Evolutionary conservation across 2,888 invertebrate species (phyloP), one percentile per base, ranked within the genome.

Genomic region (Sisyra terminalis): DNA sequence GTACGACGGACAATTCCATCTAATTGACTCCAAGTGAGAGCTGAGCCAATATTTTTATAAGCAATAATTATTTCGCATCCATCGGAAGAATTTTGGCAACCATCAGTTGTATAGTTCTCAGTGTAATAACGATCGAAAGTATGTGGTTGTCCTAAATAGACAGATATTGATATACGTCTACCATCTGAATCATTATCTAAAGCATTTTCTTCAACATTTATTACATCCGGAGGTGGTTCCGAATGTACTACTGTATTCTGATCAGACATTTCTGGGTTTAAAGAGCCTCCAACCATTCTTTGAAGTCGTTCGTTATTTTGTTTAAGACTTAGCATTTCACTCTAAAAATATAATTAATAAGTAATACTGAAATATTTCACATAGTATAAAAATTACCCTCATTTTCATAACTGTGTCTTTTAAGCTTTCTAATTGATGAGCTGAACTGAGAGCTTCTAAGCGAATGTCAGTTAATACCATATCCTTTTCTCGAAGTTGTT

Each of bases 371-470:
- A 16, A 2, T 9, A n/a, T 38, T 9, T 7, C n/a, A n/a, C n/a
- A 40, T 17, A 40, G 16, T 31, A 11, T 34, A 39, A 29, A 29
- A 63, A 71, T 61, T 65, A 88, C 88, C 69, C 92, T 82, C 89
- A 97, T 92, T 65, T 90, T 90, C 62, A 86, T 89, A 56, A 98
- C 90, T 40, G 93, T 90, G 57, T 98, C 97, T 60, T 92, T 86
- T 14, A 97, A 71, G 51, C 88, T 92, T 61, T 97, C 96, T 43
- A 98, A 69, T 61, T 98, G 96, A 62, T 96, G 94, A 3, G 96
- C 96, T 1, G 94, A 93, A 51, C 92, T 92, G 29, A 98, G 67
- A 6, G 97, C 96, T 63, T 98, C 97, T 48, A 98, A 69, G 48
- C 96, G 72, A 46, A 96, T 93, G 60, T 98, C 97, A 2, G 96